These are phyloP conservation scores for Sarcophaga carnaria DNA, from an alignment of 2,888 invertebrate species.

Conservation along the genomic window DNA sequence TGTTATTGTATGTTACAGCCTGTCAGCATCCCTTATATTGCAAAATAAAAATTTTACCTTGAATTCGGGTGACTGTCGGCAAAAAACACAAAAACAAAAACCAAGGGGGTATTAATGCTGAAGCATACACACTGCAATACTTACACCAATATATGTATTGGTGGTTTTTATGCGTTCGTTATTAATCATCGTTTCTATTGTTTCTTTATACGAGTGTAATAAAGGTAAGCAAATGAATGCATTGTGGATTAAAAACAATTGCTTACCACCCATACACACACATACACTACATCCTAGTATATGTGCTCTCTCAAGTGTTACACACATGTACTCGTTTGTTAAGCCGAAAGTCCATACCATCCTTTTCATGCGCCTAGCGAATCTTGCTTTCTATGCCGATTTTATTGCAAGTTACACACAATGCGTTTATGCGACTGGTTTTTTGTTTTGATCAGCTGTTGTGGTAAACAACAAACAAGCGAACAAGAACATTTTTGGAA, in stretches of 20 bases:
- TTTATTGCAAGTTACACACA: too few species aligned
- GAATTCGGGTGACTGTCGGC: slow-evolving; percentile 24
- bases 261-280: background rate
- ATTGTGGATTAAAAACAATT: slow-evolving; percentile 6
- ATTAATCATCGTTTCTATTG: slow-evolving; percentile 63
- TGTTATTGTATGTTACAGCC: background rate
- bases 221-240: slow-evolving; percentile 67
- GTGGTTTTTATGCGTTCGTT: slow-evolving; percentile 62
- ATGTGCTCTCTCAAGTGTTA: background rate
- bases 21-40: slow-evolving; percentile 55
- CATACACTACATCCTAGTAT: background rate
- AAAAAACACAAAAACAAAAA: too few species aligned
- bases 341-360: too few species aligned
- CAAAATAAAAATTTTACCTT: slow-evolving; percentile 42
- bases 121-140: background rate
- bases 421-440: too few species aligned
- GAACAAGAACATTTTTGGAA: too few species aligned
- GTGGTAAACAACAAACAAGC: too few species aligned
- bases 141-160: slow-evolving; percentile 24
- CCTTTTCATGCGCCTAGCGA: too few species aligned
- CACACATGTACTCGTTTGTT: background rate
- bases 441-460: too few species aligned
- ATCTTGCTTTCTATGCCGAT: too few species aligned
- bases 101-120: too few species aligned
- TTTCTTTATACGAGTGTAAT: slow-evolving; percentile 55